phyloP scores from a whole-genome alignment of 2,113 vertebrate genomes.

The Nesogale talazaci region DNA sequence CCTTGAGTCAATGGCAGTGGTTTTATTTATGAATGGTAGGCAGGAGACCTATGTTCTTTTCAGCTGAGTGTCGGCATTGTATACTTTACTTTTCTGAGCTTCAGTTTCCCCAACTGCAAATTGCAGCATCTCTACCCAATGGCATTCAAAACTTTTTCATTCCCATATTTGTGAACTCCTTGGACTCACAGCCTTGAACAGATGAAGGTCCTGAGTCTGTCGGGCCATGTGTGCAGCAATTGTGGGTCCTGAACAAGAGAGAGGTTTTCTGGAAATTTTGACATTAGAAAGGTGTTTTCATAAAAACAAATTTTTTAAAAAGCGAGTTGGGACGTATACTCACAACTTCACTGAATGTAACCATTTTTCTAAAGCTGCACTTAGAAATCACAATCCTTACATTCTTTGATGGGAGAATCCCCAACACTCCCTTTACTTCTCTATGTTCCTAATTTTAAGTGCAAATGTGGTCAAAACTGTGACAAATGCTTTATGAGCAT shows the following conservation, averaged over 20 bases:
- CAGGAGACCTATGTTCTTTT: not conserved
- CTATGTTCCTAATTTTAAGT: not conserved
- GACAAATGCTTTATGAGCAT: not conserved
- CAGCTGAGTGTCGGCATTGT: too few relatives aligned
- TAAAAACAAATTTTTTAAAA: too few relatives aligned
- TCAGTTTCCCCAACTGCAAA: not conserved
- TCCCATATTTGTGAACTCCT: constrained; percentile 12
- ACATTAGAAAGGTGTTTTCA: not conserved
- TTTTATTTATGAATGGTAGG: not conserved
- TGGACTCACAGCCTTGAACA: not conserved
- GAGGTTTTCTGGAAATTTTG: not conserved
- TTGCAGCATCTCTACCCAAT: not conserved
- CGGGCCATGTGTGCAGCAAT: not conserved
- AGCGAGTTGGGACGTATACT: not conserved
- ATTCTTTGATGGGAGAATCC: not conserved
- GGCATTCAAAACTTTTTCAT: not conserved
- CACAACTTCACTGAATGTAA: not conserved
- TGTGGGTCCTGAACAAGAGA: not conserved
- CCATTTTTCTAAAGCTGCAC: not conserved
- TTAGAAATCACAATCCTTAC: not conserved
- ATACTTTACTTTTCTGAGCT: not conserved
- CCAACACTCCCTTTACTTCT: not conserved
- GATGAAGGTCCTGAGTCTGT: not conserved
- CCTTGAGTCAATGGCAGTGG: too few relatives aligned
- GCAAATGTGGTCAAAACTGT: not conserved